Evolutionary conservation across 2,888 invertebrate species (phyloP).

Genomic region (Megamerina dolium): DNA sequence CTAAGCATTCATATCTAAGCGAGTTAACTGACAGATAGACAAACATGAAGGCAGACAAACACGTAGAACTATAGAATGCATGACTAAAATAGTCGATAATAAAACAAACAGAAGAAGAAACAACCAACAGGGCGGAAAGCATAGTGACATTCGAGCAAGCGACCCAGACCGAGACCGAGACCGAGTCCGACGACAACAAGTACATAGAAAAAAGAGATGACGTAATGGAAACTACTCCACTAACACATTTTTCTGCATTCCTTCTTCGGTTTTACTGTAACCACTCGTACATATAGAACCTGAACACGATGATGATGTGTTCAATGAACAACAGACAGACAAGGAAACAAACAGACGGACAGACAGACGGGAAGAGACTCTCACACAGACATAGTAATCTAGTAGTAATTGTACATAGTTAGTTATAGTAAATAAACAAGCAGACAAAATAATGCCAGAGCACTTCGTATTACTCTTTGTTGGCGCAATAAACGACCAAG

Average conservation of each 20-base stretch:
- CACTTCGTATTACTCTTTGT: too few species aligned
- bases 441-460: too few species aligned
- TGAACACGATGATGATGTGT: constrained; percentile 17
- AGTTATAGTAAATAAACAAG: too few species aligned
- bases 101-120: background rate
- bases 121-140: background rate
- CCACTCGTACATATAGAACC: constrained; percentile 17
- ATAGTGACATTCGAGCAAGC: constrained; percentile 17
- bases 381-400: too few species aligned
- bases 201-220: constrained; percentile 33
- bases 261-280: constrained; percentile 24
- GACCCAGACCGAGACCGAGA: constrained; percentile 28
- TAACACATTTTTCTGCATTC: constrained; percentile 50
- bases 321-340: constrained; percentile 15
- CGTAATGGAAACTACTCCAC: constrained; percentile 50
- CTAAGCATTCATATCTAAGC: too few species aligned
- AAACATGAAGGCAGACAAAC: constrained; percentile 4
- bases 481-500: background rate
- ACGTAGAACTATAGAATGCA: background rate
- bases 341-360: constrained; percentile 16
- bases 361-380: constrained; percentile 3
- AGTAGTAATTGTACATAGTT: too few species aligned
- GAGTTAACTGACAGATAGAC: constrained; percentile 8
- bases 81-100: background rate
- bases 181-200: constrained; percentile 18